Evolutionary conservation across 2,797 vertebrate genomes (phyloP).

Genomic region (Spinus olivaceus): DNA sequence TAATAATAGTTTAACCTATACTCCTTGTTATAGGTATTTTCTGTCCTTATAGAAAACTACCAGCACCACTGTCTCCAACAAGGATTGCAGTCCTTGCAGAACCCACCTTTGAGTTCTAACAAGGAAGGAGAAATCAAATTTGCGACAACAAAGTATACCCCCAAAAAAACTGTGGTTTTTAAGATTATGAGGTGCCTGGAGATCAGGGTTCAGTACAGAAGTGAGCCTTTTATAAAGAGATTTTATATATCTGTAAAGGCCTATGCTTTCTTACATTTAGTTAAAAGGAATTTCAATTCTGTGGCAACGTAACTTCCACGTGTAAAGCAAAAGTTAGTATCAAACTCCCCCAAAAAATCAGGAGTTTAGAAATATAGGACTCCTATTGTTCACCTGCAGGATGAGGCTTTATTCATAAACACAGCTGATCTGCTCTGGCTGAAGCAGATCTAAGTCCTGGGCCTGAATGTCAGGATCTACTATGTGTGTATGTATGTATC

Average conservation of each 20-base stretch:
- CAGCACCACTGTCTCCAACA: neutral
- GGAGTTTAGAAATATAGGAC: neutral
- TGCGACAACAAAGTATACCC: neutral
- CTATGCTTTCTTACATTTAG: neutral
- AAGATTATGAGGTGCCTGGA: neutral
- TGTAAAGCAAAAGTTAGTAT: neutral
- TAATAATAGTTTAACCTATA: neutral
- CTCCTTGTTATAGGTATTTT: neutral
- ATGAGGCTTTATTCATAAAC: neutral
- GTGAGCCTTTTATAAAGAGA: neutral
- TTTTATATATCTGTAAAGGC: neutral
- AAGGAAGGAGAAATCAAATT: neutral
- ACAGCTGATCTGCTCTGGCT: neutral
- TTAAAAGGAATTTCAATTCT: neutral
- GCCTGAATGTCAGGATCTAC: neutral
- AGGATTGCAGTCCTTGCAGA: neutral
- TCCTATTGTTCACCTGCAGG: neutral
- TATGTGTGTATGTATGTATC: rapidly evolving
- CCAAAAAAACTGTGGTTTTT: neutral
- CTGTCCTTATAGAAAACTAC: neutral
- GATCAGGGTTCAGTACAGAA: neutral
- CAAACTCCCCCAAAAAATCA: neutral
- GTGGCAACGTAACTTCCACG: neutral
- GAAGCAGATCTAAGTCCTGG: neutral
- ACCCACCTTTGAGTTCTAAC: neutral